Conservation (phyloP, 1,140 invertebrate genomes). For the Pteromalus puparum region DNA sequence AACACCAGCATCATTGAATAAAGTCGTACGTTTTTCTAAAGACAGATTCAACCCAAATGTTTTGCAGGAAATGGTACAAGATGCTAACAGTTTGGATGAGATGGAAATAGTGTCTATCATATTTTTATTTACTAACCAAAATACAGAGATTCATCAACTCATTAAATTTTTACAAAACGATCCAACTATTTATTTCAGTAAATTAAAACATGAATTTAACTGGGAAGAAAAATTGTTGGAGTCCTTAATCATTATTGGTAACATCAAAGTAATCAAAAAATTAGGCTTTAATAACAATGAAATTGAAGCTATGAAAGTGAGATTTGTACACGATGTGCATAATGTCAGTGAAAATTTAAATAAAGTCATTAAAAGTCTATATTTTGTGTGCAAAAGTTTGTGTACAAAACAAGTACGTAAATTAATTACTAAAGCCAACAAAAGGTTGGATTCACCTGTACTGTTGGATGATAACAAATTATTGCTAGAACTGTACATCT, state of each 20-base stretch:
- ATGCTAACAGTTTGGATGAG: slow-evolving; percentile 18
- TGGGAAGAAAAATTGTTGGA: slow-evolving; percentile 47
- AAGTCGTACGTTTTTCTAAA: not conserved
- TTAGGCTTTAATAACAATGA: slow-evolving; percentile 25
- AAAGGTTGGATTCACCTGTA: not conserved
- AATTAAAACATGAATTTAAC: not conserved
- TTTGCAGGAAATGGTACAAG: slow-evolving; percentile 21
- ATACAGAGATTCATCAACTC: not conserved
- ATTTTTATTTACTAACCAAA: slow-evolving; percentile 41
- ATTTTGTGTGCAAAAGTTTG: slow-evolving; percentile 39
- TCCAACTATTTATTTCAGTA: not conserved
- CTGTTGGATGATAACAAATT: not conserved
- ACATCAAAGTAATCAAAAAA: slow-evolving; percentile 30
- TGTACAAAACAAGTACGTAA: not conserved
- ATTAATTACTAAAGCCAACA: slow-evolving; percentile 30
- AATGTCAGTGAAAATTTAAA: slow-evolving; percentile 38
- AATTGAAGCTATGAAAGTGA: slow-evolving; percentile 2
- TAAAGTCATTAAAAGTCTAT: slow-evolving; percentile 45
- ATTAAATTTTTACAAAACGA: not conserved
- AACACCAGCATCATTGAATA: not conserved
- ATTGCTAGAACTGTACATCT: slow-evolving; percentile 30
- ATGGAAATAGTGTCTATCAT: slow-evolving; percentile 39
- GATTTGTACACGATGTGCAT: not conserved
- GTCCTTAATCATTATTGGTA: slow-evolving; percentile 22
- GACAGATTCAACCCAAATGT: not conserved